These are phyloP conservation scores for Itoplectis maculator DNA, from an alignment of 2,888 invertebrate genomes.

Conservation along the genomic window DNA sequence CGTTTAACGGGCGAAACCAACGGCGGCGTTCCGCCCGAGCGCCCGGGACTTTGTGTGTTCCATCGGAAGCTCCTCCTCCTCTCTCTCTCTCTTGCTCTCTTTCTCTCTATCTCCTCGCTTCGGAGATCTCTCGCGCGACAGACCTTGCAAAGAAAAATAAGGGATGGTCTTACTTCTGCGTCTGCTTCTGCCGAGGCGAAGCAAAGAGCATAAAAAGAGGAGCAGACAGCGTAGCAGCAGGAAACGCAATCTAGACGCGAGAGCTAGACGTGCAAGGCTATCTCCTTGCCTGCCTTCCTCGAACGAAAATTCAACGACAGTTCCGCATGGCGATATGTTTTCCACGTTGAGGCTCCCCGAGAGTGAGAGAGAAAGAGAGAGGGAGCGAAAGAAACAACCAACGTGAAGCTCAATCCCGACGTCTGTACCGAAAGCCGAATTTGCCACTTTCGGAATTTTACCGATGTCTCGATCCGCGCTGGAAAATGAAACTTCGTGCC, in stretches of 20 bases:
- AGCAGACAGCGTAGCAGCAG: constrained; percentile 59
- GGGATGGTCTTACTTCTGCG: constrained; percentile 61
- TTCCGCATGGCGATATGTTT: constrained; percentile 62
- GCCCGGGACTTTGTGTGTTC: constrained; percentile 62
- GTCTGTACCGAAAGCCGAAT: constrained; percentile 41
- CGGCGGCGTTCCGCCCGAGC: constrained; percentile 70
- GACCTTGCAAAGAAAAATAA: constrained; percentile 64
- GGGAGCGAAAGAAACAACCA: not conserved
- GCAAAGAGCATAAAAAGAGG: constrained; percentile 61
- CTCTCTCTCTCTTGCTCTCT: not conserved
- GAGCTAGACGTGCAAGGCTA: constrained; percentile 35
- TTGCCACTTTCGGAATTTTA: constrained; percentile 19
- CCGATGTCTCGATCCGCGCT: not conserved
- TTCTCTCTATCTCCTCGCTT: constrained; percentile 5
- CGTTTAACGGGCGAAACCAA: constrained; percentile 79
- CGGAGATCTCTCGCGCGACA: constrained; percentile 42
- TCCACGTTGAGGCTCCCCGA: constrained; percentile 36
- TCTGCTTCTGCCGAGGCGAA: constrained; percentile 11
- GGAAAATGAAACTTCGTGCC: not conserved
- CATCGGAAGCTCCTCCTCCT: constrained; percentile 55
- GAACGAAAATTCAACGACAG: constrained; percentile 67
- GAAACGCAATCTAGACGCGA: constrained; percentile 69
- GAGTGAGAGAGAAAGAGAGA: constrained; percentile 26
- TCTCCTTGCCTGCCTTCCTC: constrained; percentile 46
- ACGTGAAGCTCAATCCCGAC: constrained; percentile 34